Base-by-base conservation (phyloP, 2,888 invertebrate species). In the Acholoe squamosa region DNA sequence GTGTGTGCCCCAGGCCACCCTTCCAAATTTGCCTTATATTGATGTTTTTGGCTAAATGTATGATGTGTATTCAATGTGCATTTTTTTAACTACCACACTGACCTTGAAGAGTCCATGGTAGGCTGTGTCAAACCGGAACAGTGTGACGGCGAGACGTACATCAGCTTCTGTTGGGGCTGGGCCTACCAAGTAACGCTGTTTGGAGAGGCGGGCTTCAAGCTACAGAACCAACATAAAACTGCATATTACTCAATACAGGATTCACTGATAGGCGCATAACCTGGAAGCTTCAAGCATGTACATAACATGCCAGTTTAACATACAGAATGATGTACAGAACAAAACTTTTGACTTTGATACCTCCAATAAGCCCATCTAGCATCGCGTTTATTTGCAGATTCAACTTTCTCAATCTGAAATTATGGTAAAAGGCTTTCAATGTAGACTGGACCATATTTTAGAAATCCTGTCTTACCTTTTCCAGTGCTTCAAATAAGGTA, bases 91-190 rank as follows among this genome's bases (percentile, higher is more conserved):
- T 43, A 19, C n/a, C 61, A 3, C 3, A n/a, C 34, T 71, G 89
- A 95, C 95, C 94, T 95, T 95, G 92, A 95, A 95, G 90, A 94
- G 94, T n/a, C 93, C 93, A 86, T 93, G 93, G 92, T 95, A 95
- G 19, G 95, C 95, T 90, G 91, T 92, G 92, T 95, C 95, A 92
- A 95, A 95, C 28, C 95, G 92, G 25, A 95, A 92, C 7, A 95
- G 91, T 12, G 95, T 94, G 0, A 94, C 92, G 91, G 95, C 95
- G 19, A 95, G 92, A 61, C 95, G 91, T n/a, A 95, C 91, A 91
- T 95, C 95, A 25, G 95, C 95, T 90, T 95, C 95, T 10, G 95
- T 95, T n/a, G 95, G 43, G 12, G 43, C 54, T 52, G 92, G 91
- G 22, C 95, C 95, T 14, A 92, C 91, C 22, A 95, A 92, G 92